A percentile compares a stretch with the other conserved stretches of the same genome.
phyloP scores from a whole-genome alignment of 2,888 invertebrate genomes.

The Ophraella communa region DNA sequence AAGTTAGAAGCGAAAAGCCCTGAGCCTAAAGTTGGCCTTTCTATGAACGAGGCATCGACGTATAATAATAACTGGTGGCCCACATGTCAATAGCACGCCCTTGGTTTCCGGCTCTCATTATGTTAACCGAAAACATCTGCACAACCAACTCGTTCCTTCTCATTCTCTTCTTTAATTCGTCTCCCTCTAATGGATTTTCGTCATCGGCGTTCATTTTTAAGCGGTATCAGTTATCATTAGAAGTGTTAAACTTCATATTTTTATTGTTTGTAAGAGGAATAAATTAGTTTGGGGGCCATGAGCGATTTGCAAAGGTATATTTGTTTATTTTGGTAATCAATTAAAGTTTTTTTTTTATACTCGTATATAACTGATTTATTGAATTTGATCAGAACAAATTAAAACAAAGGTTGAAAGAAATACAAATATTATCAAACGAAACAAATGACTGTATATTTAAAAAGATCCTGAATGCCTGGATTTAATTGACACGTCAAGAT shows the following conservation, averaged over 20 bases:
- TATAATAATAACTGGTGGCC: slow-evolving; percentile 38
- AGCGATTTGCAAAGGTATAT: too few relatives aligned
- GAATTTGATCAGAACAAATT: too few relatives aligned
- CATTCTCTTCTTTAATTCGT: slow-evolving; percentile 7
- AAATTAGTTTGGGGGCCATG: too few relatives aligned
- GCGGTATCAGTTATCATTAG: background rate
- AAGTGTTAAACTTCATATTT: background rate
- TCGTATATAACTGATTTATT: too few relatives aligned
- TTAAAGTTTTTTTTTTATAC: too few relatives aligned
- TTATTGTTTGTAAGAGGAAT: too few relatives aligned
- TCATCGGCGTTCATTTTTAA: background rate
- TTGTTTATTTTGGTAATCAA: too few relatives aligned
- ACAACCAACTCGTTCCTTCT: slow-evolving; percentile 25
- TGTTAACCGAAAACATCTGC: slow-evolving; percentile 36
- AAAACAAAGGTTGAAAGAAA: too few relatives aligned
- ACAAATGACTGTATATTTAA: too few relatives aligned
- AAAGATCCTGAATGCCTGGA: too few relatives aligned
- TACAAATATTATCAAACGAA: too few relatives aligned
- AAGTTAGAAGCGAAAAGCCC: background rate
- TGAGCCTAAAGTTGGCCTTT: slow-evolving; percentile 1
- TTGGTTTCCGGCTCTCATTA: slow-evolving; percentile 46
- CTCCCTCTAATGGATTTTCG: slow-evolving; percentile 13
- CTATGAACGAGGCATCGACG: slow-evolving; percentile 18
- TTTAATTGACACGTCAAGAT: too few relatives aligned
- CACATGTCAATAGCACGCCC: slow-evolving; percentile 49